Evolutionary conservation across 1,140 invertebrate genomes (phyloP), one percentile per base, ranked within the genome.

Genomic region (Procambarus virginalis): DNA sequence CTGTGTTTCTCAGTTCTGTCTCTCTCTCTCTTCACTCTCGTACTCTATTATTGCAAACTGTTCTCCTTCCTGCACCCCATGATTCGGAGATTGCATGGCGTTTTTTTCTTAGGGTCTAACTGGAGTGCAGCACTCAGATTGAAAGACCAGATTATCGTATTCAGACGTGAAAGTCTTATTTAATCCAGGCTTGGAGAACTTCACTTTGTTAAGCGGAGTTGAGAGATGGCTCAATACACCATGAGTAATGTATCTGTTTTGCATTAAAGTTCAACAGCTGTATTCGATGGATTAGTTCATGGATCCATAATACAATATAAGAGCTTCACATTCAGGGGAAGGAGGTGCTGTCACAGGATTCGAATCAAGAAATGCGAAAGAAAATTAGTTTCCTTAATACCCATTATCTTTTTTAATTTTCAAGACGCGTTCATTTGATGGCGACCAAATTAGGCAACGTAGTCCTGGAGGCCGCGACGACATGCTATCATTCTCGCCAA

Each of bases 1-100:
- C n/a, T 68, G 22, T 68, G 22, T 64, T 22, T 68, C 55, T 83
- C 46, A 34, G 34, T 34, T 49, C 34, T 70, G 22, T 83, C 34
- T 83, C 22, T 70, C 34, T 64, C 22, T 83, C 55, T 83, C 64
- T 83, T 45, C 79, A 60, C 76, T 81, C 20, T 58, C 79, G n/a
- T 20, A 55, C 51, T 9, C 79, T 60, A 4, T 10, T 55, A 55
- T 55, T 55, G 5, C 68, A 22, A 73, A 73, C 68, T 10, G 68
- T 73, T 73, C 68, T 34, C 8, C 20, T 3, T n/a, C 68, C 34
- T 34, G 14, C 68, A 73, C 68, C 4, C 6, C 22, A 8, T 10
- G 22, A 34, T 9, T 34, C 22, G 6, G 10, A 73, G n/a, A 9
- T 34, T 4, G 20, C 22, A 73, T 73, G 6, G 5, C 22, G 68